These are phyloP conservation scores for Loripinus fragilis DNA, from an alignment of 2,888 invertebrate genomes.

Conservation along the genomic window DNA sequence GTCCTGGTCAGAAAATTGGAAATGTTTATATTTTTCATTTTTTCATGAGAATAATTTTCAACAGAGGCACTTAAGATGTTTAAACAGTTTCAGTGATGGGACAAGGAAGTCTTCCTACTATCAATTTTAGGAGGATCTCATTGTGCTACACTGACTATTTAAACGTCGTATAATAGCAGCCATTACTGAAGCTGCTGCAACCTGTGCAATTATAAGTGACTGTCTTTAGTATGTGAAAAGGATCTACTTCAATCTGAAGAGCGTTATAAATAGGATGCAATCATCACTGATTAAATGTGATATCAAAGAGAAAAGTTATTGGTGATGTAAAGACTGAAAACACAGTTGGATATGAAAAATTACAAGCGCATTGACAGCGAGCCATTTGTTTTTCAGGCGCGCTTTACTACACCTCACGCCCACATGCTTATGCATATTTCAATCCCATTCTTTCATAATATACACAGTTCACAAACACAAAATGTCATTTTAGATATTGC, in stretches of 20 bases:
- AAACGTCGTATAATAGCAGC: neutral
- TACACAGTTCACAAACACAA: neutral
- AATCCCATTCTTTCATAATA: neutral
- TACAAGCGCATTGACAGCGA: neutral
- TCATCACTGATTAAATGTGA: too few species aligned
- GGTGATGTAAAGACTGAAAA: too few species aligned
- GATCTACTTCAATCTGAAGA: too few species aligned
- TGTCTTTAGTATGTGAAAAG: too few species aligned
- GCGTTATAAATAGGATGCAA: too few species aligned
- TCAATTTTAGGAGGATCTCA: neutral
- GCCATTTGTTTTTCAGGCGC: neutral
- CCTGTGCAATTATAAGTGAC: too few species aligned
- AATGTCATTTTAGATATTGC: neutral
- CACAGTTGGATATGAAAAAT: neutral
- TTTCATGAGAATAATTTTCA: neutral
- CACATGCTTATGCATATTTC: neutral
- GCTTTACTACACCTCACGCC: slow-evolving; percentile 6
- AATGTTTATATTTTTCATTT: slow-evolving; percentile 7
- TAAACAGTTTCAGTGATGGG: neutral
- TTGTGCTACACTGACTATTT: neutral
- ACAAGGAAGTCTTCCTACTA: neutral
- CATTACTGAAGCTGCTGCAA: too few species aligned
- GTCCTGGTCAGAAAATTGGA: slow-evolving; percentile 74
- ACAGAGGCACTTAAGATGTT: neutral
- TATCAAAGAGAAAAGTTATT: too few species aligned